Evolutionary conservation across 2,888 invertebrate species (phyloP), one percentile per base, ranked within the genome.

Genomic region (Sinhomidia bicolor): DNA sequence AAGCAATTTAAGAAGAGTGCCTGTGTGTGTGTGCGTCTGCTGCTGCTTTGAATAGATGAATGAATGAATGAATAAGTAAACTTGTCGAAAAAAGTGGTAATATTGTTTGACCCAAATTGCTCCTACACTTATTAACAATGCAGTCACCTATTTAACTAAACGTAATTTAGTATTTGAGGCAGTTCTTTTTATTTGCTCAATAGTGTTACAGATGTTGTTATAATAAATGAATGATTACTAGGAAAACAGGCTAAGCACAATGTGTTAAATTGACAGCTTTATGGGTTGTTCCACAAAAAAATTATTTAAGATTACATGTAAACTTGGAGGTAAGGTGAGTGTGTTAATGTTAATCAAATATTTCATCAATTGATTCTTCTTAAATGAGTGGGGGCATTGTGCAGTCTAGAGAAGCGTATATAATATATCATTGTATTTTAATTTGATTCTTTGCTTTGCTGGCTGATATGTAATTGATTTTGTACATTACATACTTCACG

Each of bases 31-130:
- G 71, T 71, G 12, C 36, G 68, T 36, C 1, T 44, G 74, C 44
- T n/a, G n/a, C 41, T 78, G 36, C 78, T 57, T 44, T n/a, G 54
- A 26, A 78, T n/a, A n/a, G n/a, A n/a, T 78, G 54, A 78, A 78
- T 78, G 74, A 74, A 36, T 36, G 36, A 36, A 36, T 78, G 32
- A 78, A 57, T 78, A 41, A 74, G 14, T 76, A 76, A 47, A 17
- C 26, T n/a, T 57, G 32, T 76, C 36, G 76, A 7, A 26, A 7
- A 26, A 2, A 57, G 26, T 32, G 57, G 41, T 29, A 4, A 32
- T 5, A n/a, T 36, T 23, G 68, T 83, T 65, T 83, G 83, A 83
- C 83, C 83, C 74, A 83, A 81, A 57, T 83, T 83, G 44, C 51
- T 47, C 41, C 44, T 60, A 41, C 79, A 29, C 51, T 9, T 10